A percentile compares a stretch with the other conserved stretches of the same genome.
phyloP scores from a whole-genome alignment of 2,797 vertebrate species.

The Craterocephalus amniculus region DNA sequence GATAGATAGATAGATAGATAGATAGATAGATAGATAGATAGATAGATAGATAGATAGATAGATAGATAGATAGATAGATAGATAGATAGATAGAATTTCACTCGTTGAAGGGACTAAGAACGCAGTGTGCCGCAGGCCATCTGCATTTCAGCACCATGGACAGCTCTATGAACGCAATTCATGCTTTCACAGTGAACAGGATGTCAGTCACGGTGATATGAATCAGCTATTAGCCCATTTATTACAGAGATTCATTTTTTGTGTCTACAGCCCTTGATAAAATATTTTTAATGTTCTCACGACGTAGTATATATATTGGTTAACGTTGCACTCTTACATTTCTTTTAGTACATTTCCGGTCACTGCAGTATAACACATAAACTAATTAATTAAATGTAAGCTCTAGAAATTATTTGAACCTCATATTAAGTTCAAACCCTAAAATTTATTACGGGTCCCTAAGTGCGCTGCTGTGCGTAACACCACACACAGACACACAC shows the following conservation, averaged over 20 bases:
- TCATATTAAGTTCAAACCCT: slow-evolving; percentile 10
- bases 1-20: slow-evolving; percentile 19
- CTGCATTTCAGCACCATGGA: slow-evolving; percentile 75
- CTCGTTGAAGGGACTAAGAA: not conserved
- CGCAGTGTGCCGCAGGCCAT: not conserved
- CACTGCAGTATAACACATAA: not conserved
- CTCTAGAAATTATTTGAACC: not conserved
- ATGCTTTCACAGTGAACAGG: not conserved
- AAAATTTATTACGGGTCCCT: slow-evolving; percentile 6
- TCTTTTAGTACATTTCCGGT: not conserved
- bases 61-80: slow-evolving; percentile 35
- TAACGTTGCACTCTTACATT: not conserved
- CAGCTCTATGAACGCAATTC: slow-evolving; percentile 41
- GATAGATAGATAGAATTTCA: not conserved
- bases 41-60: slow-evolving; percentile 28
- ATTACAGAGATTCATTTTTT: not conserved
- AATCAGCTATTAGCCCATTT: no score
- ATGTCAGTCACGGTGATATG: not conserved
- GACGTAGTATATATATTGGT: not conserved
- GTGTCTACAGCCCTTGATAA: not conserved
- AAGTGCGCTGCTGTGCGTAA: slow-evolving; percentile 53
- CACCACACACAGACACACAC: slow-evolving; percentile 37
- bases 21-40: slow-evolving; percentile 25
- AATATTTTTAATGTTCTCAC: slow-evolving; percentile 1
- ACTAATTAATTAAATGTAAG: not conserved